Conservation (phyloP, 2,797 vertebrate genomes). For the Caiman crocodilus region DNA sequence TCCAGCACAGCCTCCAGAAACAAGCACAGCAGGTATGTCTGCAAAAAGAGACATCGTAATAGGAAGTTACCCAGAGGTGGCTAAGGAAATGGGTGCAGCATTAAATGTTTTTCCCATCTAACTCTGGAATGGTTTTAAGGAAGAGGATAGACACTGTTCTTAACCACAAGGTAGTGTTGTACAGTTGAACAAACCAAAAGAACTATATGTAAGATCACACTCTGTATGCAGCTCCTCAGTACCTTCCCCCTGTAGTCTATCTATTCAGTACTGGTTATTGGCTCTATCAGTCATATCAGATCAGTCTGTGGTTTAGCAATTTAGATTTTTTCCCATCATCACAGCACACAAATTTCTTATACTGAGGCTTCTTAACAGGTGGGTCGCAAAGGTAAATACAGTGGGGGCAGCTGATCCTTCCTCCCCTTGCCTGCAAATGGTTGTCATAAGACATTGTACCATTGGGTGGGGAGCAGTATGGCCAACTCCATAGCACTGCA, state of each 20-base stretch:
- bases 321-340: background rate
- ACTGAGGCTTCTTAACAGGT: background rate
- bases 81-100: accelerated
- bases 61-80: background rate
- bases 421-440: no score
- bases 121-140: no score
- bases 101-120: background rate
- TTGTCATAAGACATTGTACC: no score
- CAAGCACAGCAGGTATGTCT: constrained; percentile 87
- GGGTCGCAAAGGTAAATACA: no score
- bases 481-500: no score
- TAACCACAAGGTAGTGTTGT: no score
- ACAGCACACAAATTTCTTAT: background rate
- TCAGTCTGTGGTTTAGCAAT: background rate
- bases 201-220: background rate
- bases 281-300: background rate
- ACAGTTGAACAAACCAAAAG: no score
- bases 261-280: background rate
- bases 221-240: background rate
- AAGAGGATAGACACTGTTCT: no score
- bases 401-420: no score
- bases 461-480: no score
- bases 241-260: background rate
- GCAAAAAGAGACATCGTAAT: background rate
- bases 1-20: constrained; percentile 90